Evolutionary conservation across 2,797 vertebrate genomes (phyloP), one percentile per base, ranked within the genome.

Genomic region (Acanthurus leucopareius): DNA sequence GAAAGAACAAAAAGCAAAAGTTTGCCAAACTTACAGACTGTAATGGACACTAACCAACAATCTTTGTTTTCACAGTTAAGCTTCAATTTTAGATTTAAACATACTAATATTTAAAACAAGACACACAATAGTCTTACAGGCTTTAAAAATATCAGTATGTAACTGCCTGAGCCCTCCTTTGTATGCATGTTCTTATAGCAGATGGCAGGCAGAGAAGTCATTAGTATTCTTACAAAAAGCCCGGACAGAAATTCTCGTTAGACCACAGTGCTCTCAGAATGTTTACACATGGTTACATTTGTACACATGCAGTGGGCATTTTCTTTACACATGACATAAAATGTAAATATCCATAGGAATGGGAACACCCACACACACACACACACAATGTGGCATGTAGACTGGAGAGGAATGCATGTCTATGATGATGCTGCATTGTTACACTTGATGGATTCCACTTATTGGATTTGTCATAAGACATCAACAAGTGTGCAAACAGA

Each of bases 221-320:
- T 45, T 13, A 28, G 15, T 22, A 59, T 69, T 78, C 22, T 58
- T 49, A 35, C 3, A 7, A 32, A 42, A 25, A n/a, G 56, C 61
- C 59, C 4, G 74, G 47, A 63, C 48, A 82, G 66, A 80, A 60
- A 73, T 66, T 77, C 54, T 63, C 19, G 0, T 79, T 62, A 56
- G 42, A 70, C 51, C 35, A 51, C 48, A 22, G 38, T 67, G 28
- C 32, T 48, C 40, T 35, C 10, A 45, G 49, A 72, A 47, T 59
- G 32, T 69, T 69, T 73, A 58, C 42, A 25, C 54, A 19, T 13
- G 0, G 44, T 63, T 28, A 56, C 9, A 35, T 76, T 59, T 60
- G 47, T 11, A 62, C 40, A 56, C 47, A 54, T 62, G 51, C 17
- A 56, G 48, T 2, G 3, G 22, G 7, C 14, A 8, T 32, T 4